These are phyloP conservation scores for Alentia gelatinosa DNA, from an alignment of 2,888 invertebrate genomes.

Conservation along the genomic window DNA sequence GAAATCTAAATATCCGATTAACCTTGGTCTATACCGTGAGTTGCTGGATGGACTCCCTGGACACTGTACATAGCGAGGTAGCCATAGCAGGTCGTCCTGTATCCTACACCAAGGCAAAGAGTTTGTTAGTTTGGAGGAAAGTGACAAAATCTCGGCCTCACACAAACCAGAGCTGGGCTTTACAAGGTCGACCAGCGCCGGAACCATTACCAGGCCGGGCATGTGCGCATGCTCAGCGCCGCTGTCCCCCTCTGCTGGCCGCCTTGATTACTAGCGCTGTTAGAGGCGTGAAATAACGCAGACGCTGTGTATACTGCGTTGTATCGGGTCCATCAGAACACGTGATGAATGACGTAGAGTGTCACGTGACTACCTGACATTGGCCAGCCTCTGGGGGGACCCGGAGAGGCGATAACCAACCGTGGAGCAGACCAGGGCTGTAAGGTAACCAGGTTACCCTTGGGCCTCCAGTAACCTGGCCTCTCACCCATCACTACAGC, in stretches of 20 bases:
- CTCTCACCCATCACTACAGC: too few relatives aligned
- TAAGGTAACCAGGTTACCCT: neutral
- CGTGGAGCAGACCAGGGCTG: neutral
- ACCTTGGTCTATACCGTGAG: too few relatives aligned
- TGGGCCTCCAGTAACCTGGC: neutral
- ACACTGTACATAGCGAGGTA: too few relatives aligned
- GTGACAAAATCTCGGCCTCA: neutral
- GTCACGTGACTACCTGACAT: neutral
- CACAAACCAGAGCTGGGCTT: neutral
- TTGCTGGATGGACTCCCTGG: too few relatives aligned
- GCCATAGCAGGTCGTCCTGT: too few relatives aligned
- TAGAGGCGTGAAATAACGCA: slow-evolving; percentile 28
- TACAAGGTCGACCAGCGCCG: slow-evolving; percentile 6
- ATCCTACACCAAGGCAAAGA: too few relatives aligned
- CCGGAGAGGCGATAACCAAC: slow-evolving; percentile 18
- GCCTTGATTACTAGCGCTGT: slow-evolving; percentile 24
- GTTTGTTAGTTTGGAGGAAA: neutral
- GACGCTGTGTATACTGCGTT: slow-evolving; percentile 12
- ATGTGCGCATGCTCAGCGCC: slow-evolving; percentile 27
- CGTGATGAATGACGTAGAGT: slow-evolving; percentile 34
- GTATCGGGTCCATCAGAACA: slow-evolving; percentile 30
- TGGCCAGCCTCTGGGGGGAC: neutral
- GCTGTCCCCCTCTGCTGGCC: neutral
- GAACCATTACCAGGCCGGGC: slow-evolving; percentile 21
- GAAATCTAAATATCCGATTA: too few relatives aligned